Conservation (phyloP, 2,888 invertebrate species). For the Conistra vaccinii region DNA sequence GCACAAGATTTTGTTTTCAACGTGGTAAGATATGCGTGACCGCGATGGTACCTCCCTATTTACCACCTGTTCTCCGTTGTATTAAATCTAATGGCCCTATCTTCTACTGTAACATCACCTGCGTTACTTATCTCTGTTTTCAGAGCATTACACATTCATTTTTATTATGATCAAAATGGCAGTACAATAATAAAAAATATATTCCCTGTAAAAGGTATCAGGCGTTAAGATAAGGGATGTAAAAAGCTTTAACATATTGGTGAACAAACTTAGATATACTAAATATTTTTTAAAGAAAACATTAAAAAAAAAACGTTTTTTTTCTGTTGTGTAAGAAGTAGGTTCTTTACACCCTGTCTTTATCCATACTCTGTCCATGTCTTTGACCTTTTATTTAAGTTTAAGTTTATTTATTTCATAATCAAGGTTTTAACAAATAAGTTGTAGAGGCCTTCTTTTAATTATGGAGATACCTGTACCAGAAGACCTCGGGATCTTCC, state of each 20-base stretch:
- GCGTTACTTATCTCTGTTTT: conserved; percentile 33
- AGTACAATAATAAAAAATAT: conserved; percentile 31
- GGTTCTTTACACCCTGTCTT: background rate
- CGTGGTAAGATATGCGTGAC: no score
- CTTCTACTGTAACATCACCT: conserved; percentile 24
- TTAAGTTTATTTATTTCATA: no score
- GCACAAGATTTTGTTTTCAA: no score
- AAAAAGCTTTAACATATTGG: conserved; percentile 26
- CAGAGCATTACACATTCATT: conserved; percentile 50
- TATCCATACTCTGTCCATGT: no score
- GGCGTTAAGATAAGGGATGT: conserved; percentile 30
- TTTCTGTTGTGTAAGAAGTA: background rate
- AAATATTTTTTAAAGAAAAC: no score
- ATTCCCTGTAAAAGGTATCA: conserved; percentile 14
- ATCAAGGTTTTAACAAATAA: no score
- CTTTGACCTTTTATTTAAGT: no score
- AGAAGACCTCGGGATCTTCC: no score
- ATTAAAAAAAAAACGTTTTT: no score
- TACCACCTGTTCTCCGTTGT: background rate
- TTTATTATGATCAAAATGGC: conserved; percentile 53
- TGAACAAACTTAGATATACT: background rate
- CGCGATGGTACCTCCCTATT: no score
- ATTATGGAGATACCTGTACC: no score
- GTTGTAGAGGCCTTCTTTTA: no score
- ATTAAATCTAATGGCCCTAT: conserved; percentile 22